A percentile compares a stretch with the other conserved stretches of the same genome.
Evolutionary conservation across 2,797 vertebrate species (phyloP).

Genomic region (Sebastiscus albofasciatus): DNA sequence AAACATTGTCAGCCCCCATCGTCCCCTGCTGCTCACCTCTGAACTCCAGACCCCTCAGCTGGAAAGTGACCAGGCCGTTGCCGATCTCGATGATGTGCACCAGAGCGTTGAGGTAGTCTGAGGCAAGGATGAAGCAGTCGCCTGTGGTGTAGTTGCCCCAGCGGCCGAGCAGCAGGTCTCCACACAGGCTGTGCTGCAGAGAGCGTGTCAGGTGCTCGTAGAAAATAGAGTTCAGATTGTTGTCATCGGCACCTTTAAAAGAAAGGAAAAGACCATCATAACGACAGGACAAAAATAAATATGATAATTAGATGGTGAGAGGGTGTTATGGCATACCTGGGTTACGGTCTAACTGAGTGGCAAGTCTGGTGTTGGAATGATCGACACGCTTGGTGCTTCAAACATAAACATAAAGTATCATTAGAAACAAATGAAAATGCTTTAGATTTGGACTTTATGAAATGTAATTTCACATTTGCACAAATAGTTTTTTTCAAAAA

Average conservation of each 20-base stretch:
- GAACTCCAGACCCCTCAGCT: conserved; percentile 97
- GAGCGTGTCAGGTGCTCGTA: conserved; percentile 98
- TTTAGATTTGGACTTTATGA: neutral
- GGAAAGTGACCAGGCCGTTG: conserved; percentile 97
- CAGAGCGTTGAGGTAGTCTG: conserved; percentile 98
- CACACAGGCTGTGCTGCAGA: conserved; percentile 96
- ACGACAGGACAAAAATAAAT: neutral
- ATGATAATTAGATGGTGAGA: neutral
- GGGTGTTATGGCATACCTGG: conserved; percentile 84
- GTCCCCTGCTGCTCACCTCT: conserved; percentile 86
- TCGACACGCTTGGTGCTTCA: conserved; percentile 96
- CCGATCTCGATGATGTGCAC: conserved; percentile 98
- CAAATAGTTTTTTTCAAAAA: neutral
- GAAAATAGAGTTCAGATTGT: conserved; percentile 99
- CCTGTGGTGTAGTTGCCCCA: conserved; percentile 98
- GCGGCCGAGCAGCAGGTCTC: conserved; percentile 93
- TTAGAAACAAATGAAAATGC: neutral
- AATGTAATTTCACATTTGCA: neutral
- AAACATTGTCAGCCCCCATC: neutral
- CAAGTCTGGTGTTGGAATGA: conserved; percentile 98
- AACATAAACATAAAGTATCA: conserved; percentile 41
- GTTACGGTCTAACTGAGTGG: conserved; percentile 97
- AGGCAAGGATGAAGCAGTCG: conserved; percentile 99
- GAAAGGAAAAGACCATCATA: neutral
- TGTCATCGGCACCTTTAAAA: conserved; percentile 92